Evolutionary conservation across 2,113 vertebrate genomes (phyloP), one percentile per base, ranked within the genome.

Genomic region (Lichenostomus cassidix): DNA sequence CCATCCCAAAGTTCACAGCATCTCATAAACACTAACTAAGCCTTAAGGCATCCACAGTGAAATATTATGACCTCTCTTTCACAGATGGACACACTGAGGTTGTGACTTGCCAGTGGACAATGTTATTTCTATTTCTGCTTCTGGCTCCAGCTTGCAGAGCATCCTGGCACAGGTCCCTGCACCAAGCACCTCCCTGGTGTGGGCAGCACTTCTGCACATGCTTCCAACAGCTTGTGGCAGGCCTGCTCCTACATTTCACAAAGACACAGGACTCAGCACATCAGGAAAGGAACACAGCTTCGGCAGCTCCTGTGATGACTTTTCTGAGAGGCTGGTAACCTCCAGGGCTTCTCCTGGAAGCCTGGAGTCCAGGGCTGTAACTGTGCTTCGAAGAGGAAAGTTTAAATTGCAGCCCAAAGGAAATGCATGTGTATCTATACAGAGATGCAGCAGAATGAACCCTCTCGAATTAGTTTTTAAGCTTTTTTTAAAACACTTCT

Each of bases 251-350:
- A 19, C 35, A 42, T 59, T 85, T 55, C 47, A 46, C 31, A 80
- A 6, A 73, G 33, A 24, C 15, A 28, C 5, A 5, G 49, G 44
- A 55, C 33, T 19, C 1, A 0, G 17, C 31, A 55, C 15, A 49
- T 55, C 8, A 7, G 28, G 35, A 64, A 62, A 68, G 49, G 9
- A 31, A 11, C 35, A 42, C 39, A 71, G 52, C 50, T 28, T 76
- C n/a, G 15, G 24, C 37, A 90, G 71, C 28, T 86, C 33, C 64
- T 63, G 46, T 1, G 0, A 55, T 42, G 49, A 53, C 46, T 37
- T n/a, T 78, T 67, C 44, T 18, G 37, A 83, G 24, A 52, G 59
- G 17, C 37, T 24, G 16, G 12, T 1, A 25, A 60, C 21, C 31
- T 65, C 37, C 84, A 74, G 27, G 12, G 28, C 55, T 90, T 62